Base-by-base conservation (phyloP, 2,797 vertebrate species). In the Enteromius thamalakanensis region DNA sequence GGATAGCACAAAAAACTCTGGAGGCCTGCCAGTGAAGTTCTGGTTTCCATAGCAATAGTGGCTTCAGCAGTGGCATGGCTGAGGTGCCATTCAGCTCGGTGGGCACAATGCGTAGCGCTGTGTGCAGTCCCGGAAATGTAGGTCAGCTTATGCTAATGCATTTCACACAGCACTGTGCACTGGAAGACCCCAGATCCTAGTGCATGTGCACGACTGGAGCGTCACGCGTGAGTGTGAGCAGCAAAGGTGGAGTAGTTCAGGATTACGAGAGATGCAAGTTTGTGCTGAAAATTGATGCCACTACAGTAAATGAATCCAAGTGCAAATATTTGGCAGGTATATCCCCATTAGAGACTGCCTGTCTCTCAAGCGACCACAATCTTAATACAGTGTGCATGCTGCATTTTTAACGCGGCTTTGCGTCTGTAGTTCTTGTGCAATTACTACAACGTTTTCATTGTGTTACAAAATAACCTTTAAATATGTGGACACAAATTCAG, bases 21-120 rank as follows among this genome's bases (percentile, higher is more conserved):
- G 87, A 82, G 62, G n/a, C 17, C 32, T 71, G 84, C 82, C 85
- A 87, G 70, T 17, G 60, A 86, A 88, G 67, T 81, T 85, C 65
- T 86, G 79, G 86, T 88, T 87, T 58, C 87, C 84, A 87, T 87
- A 76, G 85, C 7, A 55, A 90, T 68, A 6, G 5, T 65, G 75
- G 62, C 34, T 86, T 87, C 74, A 92, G 92, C 90, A 86, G 89
- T 94, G 87, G 85, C 80, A 88, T 85, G 86, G 88, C 82, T 74
- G 67, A 87, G 72, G 87, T 87, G 90, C 88, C 84, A 83, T 71
- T 84, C 90, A 88, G 45, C 75, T 80, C 26, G 26, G n/a, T 8
- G 55, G 69, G 82, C 74, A 84, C 81, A 84, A 71, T 84, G 76
- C 21, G 32, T 53, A 29, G 79, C 34, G 2, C 72, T 76, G 67